Percentiles rank a stretch among this genome's conserved stretches.
These are phyloP conservation scores for Cyclina sinensis DNA, from an alignment of 1,140 invertebrate genomes.

Conservation along the genomic window DNA sequence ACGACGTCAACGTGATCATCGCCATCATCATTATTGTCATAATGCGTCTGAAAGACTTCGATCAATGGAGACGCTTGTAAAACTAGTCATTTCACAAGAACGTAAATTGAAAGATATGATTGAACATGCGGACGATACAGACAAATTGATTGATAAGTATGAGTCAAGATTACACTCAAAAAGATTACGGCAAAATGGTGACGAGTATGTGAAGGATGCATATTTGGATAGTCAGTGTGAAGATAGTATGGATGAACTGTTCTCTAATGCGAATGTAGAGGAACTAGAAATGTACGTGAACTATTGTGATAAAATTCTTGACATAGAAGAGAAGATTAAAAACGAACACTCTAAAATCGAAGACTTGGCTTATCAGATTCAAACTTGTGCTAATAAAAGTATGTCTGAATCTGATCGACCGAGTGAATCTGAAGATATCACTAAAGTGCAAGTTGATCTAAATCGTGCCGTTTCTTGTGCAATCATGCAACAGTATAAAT, in stretches of 20 bases:
- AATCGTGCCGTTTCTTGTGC: slow-evolving; percentile 81
- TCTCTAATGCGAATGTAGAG: slow-evolving; percentile 74
- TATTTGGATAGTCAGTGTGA: slow-evolving; percentile 89
- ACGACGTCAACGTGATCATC: slow-evolving; percentile 51
- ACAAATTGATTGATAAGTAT: slow-evolving; percentile 92
- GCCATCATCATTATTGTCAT: slow-evolving; percentile 54
- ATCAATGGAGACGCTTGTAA: slow-evolving; percentile 90
- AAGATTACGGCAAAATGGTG: slow-evolving; percentile 91
- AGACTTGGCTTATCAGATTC: slow-evolving; percentile 72
- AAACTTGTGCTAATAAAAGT: slow-evolving; percentile 62
- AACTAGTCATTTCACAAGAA: slow-evolving; percentile 93
- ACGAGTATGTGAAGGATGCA: slow-evolving; percentile 93
- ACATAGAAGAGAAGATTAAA: slow-evolving; percentile 91
- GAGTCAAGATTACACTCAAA: slow-evolving; percentile 92
- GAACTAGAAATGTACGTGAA: slow-evolving; percentile 88
- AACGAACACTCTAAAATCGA: slow-evolving; percentile 88
- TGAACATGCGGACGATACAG: slow-evolving; percentile 90
- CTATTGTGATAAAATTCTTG: slow-evolving; percentile 91
- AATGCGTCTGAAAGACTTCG: slow-evolving; percentile 70
- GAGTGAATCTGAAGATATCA: slow-evolving; percentile 88
- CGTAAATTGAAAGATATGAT: slow-evolving; percentile 93
- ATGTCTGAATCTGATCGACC: slow-evolving; percentile 66
- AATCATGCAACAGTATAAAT: slow-evolving; percentile 89
- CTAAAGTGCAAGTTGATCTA: slow-evolving; percentile 79
- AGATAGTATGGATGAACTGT: slow-evolving; percentile 78